A percentile compares a stretch with the other conserved stretches of the same genome.
These are phyloP conservation scores for Thera obeliscata DNA, from an alignment of 2,888 invertebrate genomes.

Conservation along the genomic window DNA sequence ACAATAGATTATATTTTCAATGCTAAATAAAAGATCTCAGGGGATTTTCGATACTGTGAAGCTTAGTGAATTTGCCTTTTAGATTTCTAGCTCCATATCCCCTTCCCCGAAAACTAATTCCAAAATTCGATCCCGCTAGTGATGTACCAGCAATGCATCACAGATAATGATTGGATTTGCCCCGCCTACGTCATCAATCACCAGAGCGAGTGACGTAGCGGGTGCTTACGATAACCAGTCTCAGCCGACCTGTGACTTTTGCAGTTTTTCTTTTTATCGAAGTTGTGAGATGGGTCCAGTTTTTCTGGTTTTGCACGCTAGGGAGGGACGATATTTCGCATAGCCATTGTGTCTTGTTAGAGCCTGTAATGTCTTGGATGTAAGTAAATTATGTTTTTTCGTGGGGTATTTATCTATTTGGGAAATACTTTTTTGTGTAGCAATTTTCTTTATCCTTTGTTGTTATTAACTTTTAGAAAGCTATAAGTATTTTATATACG, in stretches of 20 bases:
- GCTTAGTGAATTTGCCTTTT: neutral
- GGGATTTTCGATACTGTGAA: too few relatives aligned
- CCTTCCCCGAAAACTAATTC: constrained; percentile 52
- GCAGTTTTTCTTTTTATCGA: constrained; percentile 22
- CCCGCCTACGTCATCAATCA: constrained; percentile 84
- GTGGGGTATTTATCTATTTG: constrained; percentile 47
- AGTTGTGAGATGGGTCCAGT: constrained; percentile 47
- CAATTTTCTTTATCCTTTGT: constrained; percentile 33
- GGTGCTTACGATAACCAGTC: constrained; percentile 56
- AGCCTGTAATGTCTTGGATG: constrained; percentile 78
- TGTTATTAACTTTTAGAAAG: constrained; percentile 4
- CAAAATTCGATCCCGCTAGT: constrained; percentile 66
- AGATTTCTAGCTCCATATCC: constrained; percentile 1
- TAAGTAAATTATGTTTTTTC: constrained; percentile 81
- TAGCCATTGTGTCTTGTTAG: constrained; percentile 82
- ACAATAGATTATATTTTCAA: too few relatives aligned
- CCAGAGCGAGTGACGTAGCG: constrained; percentile 72
- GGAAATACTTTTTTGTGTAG: constrained; percentile 44
- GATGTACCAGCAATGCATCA: constrained; percentile 82
- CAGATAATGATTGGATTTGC: constrained; percentile 83
- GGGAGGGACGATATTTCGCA: constrained; percentile 69
- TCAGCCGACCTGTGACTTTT: constrained; percentile 57
- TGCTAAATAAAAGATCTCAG: too few relatives aligned
- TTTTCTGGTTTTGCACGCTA: constrained; percentile 53
- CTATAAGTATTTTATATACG: neutral